Evolutionary conservation across 2,113 vertebrate species (phyloP), one percentile per base, ranked within the genome.

Genomic region (Nesogale talazaci): DNA sequence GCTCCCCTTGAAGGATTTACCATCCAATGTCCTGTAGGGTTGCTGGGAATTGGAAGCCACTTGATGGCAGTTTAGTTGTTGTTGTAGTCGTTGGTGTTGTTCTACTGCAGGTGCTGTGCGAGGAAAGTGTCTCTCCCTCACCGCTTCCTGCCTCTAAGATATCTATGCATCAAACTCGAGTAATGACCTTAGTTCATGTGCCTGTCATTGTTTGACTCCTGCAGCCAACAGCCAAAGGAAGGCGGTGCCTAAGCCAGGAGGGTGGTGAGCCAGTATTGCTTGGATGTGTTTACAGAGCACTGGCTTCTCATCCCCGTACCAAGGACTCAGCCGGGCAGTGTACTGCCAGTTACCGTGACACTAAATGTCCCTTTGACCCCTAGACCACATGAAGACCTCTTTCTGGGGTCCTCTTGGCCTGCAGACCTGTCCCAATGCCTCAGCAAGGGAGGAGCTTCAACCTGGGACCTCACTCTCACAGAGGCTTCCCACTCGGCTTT

Each of bases 1-100:
- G 92, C 90, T 38, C 83, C 10, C 76, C 52, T 93, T 94, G 86
- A 74, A 56, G 59, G 80, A 52, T 94, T 91, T 94, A 79, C 80
- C 88, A 89, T 65, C 56, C 84, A n/a, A n/a, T n/a, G n/a, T n/a
- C n/a, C n/a, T n/a, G n/a, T n/a, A n/a, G n/a, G 57, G 57, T 59
- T 59, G 57, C 57, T 59, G 20, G 8, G 57, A 20, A 15, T 61
- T 23, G 59, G 59, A 61, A 61, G 2, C 59, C 16, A 61, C 59
- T 61, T 23, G 59, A 61, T 61, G 12, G 59, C 59, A 61, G 17
- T 25, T 22, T 61, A 20, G 19, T 61, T 61, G 17, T 61, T 61
- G 15, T 4, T n/a, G n/a, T n/a, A n/a, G n/a, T n/a, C n/a, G n/a
- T n/a, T n/a, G n/a, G n/a, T 61, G 59, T 61, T 25, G 17, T 19